Percentiles rank a stretch among this genome's conserved stretches.
Evolutionary conservation across 2,888 invertebrate species (phyloP).

Genomic region (Catotricha subobsoleta): DNA sequence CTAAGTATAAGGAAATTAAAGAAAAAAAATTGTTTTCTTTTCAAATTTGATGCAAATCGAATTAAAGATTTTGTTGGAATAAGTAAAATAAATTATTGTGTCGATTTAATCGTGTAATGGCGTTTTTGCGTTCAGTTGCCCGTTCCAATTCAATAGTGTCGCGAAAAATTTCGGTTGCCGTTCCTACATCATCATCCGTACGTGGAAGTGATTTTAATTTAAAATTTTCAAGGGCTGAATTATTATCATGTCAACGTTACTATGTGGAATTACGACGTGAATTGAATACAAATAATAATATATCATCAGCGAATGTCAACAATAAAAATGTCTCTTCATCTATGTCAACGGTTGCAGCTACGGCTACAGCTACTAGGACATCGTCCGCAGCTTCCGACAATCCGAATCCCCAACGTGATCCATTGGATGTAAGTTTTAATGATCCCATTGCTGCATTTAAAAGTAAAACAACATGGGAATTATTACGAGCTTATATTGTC

Average conservation of each 20-base stretch:
- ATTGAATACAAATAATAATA: conserved; percentile 8
- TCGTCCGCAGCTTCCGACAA: conserved; percentile 2
- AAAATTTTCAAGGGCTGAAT: background rate
- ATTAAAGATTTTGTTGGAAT: no score
- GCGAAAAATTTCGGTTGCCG: conserved; percentile 4
- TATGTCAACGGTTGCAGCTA: conserved; percentile 5
- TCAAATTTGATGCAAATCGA: no score
- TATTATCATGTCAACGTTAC: conserved; percentile 3
- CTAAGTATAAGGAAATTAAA: no score
- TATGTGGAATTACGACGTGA: conserved; percentile 6
- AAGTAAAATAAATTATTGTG: no score
- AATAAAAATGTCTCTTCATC: background rate
- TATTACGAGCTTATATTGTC: conserved; percentile 76
- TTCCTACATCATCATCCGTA: background rate
- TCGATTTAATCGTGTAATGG: conserved; percentile 28
- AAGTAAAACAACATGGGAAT: conserved; percentile 85
- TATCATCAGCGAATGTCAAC: conserved; percentile 12
- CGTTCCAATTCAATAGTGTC: conserved; percentile 13
- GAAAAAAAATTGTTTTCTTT: no score
- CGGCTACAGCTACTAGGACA: conserved; percentile 6
- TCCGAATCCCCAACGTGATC: conserved; percentile 34
- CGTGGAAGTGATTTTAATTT: background rate
- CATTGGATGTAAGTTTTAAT: conserved; percentile 69
- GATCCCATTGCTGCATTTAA: conserved; percentile 84
- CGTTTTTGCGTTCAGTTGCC: conserved; percentile 28